Evolutionary conservation across 2,797 vertebrate genomes (phyloP).

Genomic region (Esox masquinongy): DNA sequence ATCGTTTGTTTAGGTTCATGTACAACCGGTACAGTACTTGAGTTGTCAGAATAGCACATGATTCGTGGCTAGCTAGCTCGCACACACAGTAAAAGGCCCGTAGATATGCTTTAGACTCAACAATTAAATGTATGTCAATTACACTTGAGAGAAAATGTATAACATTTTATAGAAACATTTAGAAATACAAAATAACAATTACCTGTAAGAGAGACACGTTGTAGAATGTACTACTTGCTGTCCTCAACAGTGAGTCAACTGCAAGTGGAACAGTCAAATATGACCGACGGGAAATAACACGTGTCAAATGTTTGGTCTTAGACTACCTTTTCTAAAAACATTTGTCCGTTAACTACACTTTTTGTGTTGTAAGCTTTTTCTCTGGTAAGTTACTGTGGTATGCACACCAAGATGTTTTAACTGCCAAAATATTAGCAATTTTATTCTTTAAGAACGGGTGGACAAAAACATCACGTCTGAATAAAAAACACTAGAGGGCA

Average conservation of each 20-base stretch:
- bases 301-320: not conserved
- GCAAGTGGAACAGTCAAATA: constrained; percentile 50
- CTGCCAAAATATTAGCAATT: too few species aligned
- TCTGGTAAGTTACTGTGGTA: too few species aligned
- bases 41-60: constrained; percentile 1
- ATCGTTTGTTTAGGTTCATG: not conserved
- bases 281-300: constrained; percentile 33
- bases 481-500: too few species aligned
- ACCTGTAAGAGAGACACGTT: not conserved
- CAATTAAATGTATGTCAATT: not conserved
- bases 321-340: not conserved
- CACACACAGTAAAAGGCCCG: not conserved
- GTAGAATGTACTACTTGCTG: constrained; percentile 15
- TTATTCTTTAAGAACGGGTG: too few species aligned
- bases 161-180: not conserved
- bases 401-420: too few species aligned
- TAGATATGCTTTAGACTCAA: not conserved
- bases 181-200: not conserved
- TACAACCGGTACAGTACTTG: too few species aligned
- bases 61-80: not conserved
- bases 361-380: not conserved
- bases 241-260: constrained; percentile 8
- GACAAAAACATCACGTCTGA: too few species aligned
- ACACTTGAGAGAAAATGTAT: not conserved
- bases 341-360: not conserved